A percentile compares a stretch with the other conserved stretches of the same genome.
Evolutionary conservation across 2,888 invertebrate genomes (phyloP).

Genomic region (Drosophila macrothrix): DNA sequence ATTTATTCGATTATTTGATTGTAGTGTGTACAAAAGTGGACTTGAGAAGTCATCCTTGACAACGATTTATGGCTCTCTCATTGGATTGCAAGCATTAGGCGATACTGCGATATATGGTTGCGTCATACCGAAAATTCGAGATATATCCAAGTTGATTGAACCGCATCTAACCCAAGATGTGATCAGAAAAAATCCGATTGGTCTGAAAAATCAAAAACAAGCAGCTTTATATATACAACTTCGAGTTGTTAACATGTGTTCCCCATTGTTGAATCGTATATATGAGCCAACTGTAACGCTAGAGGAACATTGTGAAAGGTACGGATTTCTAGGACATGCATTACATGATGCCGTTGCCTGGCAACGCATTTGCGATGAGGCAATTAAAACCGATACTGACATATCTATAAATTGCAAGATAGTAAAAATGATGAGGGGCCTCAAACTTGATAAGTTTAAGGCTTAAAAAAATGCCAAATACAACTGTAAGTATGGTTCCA

Average conservation of each 20-base stretch:
- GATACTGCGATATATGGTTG: neutral
- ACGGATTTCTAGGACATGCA: neutral
- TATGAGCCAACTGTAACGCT: too few relatives aligned
- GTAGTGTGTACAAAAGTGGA: neutral
- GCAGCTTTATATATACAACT: neutral
- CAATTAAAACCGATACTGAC: neutral
- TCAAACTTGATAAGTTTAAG: neutral
- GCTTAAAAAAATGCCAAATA: neutral
- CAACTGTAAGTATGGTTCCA: neutral
- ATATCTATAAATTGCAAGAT: too few relatives aligned
- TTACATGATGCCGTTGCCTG: neutral
- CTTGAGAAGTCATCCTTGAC: neutral
- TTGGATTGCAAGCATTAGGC: neutral
- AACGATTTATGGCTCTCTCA: neutral
- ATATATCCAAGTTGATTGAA: neutral
- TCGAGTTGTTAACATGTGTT: neutral
- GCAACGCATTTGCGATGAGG: neutral
- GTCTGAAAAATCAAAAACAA: accelerated
- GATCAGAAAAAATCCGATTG: neutral
- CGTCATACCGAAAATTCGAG: neutral
- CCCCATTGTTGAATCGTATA: neutral
- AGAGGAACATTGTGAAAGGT: accelerated
- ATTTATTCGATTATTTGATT: neutral
- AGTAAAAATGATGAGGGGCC: too few relatives aligned
- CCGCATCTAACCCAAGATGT: neutral